A percentile compares a stretch with the other conserved stretches of the same genome.
Conservation (phyloP, 2,888 invertebrate species). For the Drosophila villosipedis region DNA sequence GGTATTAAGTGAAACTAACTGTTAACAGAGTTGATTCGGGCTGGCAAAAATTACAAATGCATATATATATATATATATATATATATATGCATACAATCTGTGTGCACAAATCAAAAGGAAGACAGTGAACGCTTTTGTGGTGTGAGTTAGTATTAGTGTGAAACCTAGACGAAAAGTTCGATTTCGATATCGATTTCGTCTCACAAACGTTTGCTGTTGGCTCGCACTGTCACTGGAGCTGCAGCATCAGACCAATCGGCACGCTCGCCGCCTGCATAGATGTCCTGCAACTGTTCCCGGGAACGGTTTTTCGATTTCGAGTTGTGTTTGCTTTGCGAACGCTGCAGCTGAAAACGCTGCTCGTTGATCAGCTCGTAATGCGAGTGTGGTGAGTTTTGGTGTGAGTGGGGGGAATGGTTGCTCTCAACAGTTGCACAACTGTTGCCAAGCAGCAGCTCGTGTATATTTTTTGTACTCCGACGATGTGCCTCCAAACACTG, state of each 20-base stretch:
- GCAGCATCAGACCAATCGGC: slow-evolving; percentile 79
- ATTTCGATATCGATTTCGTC: slow-evolving; percentile 85
- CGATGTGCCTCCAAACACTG: slow-evolving; percentile 85
- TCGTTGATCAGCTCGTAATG: slow-evolving; percentile 87
- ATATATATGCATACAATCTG: slow-evolving; percentile 19
- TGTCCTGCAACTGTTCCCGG: slow-evolving; percentile 70
- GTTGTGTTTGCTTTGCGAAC: slow-evolving; percentile 59
- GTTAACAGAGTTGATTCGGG: slow-evolving; percentile 39
- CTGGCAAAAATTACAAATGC: slow-evolving; percentile 72
- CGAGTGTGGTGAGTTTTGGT: slow-evolving; percentile 17
- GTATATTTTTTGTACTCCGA: slow-evolving; percentile 84
- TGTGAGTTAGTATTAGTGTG: slow-evolving; percentile 8
- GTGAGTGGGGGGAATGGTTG: slow-evolving; percentile 84
- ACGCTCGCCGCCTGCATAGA: slow-evolving; percentile 77
- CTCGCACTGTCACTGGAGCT: slow-evolving; percentile 46
- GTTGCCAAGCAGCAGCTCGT: slow-evolving; percentile 81
- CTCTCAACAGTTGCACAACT: slow-evolving; percentile 59
- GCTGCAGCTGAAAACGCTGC: slow-evolving; percentile 69
- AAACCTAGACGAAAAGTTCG: slow-evolving; percentile 84
- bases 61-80: background rate
- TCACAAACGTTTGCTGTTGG: slow-evolving; percentile 83
- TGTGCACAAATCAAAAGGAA: slow-evolving; percentile 52
- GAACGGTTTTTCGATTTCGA: slow-evolving; percentile 63
- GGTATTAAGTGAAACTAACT: slow-evolving; percentile 18
- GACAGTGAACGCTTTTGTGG: slow-evolving; percentile 29